Evolutionary conservation across 2,888 invertebrate genomes (phyloP), one percentile per base, ranked within the genome.

Genomic region (Phoenoteleia sp.): DNA sequence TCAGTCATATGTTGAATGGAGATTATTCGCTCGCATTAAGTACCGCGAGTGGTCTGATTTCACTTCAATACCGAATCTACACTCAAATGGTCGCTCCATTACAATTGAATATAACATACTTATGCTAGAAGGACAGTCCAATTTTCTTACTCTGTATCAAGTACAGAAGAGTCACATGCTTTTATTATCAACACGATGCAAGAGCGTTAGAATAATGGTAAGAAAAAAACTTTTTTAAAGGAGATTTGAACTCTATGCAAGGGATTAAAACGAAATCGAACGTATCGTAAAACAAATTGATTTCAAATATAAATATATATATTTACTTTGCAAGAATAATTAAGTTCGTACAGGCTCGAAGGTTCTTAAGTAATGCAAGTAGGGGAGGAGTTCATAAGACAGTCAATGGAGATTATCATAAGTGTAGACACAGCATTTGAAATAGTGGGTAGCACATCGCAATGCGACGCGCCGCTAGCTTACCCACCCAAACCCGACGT

Each of bases 381-480:
- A 17, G 15, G 33, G 66, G 33, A 23, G 36, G 1, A 49, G 23
- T 33, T n/a, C 27, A 33, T 36, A 27, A 45, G n/a, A 67, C n/a
- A 49, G 56, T 60, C 49, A 77, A 77, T 77, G 58, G 69, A 67
- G 69, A 77, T 71, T 62, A 54, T 79, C 71, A 71, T 71, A 71
- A 69, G 79, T 69, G 79, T 79, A 79, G 69, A 79, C 52, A 39
- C 71, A 62, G 79, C 33, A 52, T 71, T 64, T 79, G 77, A 77
- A 69, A 25, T 39, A 45, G 66, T 56, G 29, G 64, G 42, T 42
- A 42, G 42, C 42, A 85, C 86, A 89, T 91, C 90, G 88, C 85
- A 21, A 54, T 90, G 90, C 92, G 91, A 92, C 92, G 92, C 92
- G 90, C 91, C 93, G 92, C 92, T 91, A 92, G 93, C 92, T 93